A percentile compares a stretch with the other conserved stretches of the same genome.
phyloP scores from a whole-genome alignment of 2,888 invertebrate genomes.

The Nebria brevicollis region DNA sequence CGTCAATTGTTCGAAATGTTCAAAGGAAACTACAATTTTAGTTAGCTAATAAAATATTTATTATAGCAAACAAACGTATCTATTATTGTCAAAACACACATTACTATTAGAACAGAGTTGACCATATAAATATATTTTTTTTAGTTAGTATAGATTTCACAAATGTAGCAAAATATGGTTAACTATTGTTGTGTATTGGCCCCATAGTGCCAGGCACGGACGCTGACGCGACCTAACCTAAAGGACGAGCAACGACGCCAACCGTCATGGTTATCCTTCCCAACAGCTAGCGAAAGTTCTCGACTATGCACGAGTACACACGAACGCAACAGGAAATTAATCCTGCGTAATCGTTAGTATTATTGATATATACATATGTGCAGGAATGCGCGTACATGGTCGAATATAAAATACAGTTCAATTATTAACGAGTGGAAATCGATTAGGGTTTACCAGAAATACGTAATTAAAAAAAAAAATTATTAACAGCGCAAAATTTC shows the following conservation, averaged over 20 bases:
- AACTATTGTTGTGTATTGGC: background rate
- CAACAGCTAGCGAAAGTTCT: background rate
- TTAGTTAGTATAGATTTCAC: background rate
- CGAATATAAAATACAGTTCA: background rate
- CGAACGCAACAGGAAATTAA: conserved; percentile 32
- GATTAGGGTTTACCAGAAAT: too few relatives aligned
- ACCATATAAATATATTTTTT: background rate
- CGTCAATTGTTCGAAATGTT: background rate
- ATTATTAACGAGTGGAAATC: background rate
- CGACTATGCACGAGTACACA: conserved; percentile 8
- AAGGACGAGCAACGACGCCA: background rate
- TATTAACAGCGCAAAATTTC: too few relatives aligned
- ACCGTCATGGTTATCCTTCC: conserved; percentile 1
- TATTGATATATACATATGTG: conserved; percentile 8
- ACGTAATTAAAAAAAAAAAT: too few relatives aligned
- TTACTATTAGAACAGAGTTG: background rate
- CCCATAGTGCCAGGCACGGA: conserved; percentile 28
- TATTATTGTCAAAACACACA: background rate
- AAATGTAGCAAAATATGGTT: conserved; percentile 8
- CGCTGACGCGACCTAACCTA: conserved; percentile 27
- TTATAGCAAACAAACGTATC: conserved; percentile 10
- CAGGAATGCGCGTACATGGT: background rate
- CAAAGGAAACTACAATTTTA: background rate
- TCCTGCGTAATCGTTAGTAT: conserved; percentile 21
- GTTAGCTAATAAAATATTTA: conserved; percentile 7